A percentile compares a stretch with the other conserved stretches of the same genome.
phyloP scores from a whole-genome alignment of 2,888 invertebrate species.

The Thysanoteuthis rhombus region DNA sequence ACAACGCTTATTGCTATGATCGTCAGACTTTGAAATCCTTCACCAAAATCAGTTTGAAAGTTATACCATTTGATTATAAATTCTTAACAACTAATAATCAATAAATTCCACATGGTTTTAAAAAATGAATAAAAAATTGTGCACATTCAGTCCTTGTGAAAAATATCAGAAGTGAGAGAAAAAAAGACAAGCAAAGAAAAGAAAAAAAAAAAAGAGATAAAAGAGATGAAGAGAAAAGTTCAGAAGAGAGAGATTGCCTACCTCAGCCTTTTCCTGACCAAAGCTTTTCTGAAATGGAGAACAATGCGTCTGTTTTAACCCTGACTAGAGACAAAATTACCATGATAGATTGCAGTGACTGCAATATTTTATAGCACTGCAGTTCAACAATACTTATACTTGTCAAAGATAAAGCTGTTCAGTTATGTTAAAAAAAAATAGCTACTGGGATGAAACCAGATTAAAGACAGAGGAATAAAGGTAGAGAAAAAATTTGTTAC shows the following conservation, averaged over 20 bases:
- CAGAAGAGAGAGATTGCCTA: not conserved
- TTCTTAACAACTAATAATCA: too few relatives aligned
- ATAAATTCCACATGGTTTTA: too few relatives aligned
- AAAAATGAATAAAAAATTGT: too few relatives aligned
- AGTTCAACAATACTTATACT: not conserved
- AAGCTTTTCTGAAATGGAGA: not conserved
- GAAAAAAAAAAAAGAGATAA: too few relatives aligned
- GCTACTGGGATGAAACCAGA: too few relatives aligned
- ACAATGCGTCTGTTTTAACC: not conserved
- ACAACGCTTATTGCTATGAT: too few relatives aligned
- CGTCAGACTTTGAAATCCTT: too few relatives aligned
- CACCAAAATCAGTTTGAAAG: too few relatives aligned
- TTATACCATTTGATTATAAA: too few relatives aligned
- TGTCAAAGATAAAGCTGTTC: not conserved
- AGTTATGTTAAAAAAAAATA: too few relatives aligned
- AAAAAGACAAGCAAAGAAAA: not conserved
- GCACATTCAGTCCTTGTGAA: too few relatives aligned
- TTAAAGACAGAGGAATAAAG: not conserved
- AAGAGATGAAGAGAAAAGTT: not conserved
- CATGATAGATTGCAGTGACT: not conserved
- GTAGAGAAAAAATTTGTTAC: not conserved
- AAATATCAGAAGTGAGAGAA: not conserved
- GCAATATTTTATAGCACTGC: not conserved
- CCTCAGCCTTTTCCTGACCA: not conserved
- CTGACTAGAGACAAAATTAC: not conserved